Percentiles rank a stretch among this genome's conserved stretches.
Conservation (phyloP, 1,140 invertebrate genomes). For the Drosophila eugracilis region DNA sequence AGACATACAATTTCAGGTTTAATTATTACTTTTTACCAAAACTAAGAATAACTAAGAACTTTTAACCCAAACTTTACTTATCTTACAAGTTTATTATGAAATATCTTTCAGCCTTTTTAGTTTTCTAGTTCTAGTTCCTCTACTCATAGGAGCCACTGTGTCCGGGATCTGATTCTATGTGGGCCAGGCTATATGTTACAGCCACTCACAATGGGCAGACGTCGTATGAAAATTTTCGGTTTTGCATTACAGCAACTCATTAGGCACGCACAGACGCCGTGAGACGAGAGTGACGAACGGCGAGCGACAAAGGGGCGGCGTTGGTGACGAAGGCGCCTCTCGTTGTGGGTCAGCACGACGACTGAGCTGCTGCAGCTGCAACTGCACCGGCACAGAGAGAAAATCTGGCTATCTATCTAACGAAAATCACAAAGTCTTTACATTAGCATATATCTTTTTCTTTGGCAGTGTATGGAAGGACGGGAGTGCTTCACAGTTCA, state of each 20-base stretch:
- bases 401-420: background rate
- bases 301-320: slow-evolving; percentile 13
- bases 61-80: no score
- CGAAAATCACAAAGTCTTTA: no score
- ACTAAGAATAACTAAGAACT: no score
- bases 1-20: no score
- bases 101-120: background rate
- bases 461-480: slow-evolving; percentile 4
- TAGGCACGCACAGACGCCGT: slow-evolving; percentile 77
- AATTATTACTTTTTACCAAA: no score
- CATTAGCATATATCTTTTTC: no score
- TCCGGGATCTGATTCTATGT: slow-evolving; percentile 31
- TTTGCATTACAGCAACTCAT: slow-evolving; percentile 80
- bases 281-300: slow-evolving; percentile 9
- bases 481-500: slow-evolving; percentile 51
- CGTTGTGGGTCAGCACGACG: slow-evolving; percentile 69
- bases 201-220: slow-evolving; percentile 60
- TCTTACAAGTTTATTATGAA: no score
- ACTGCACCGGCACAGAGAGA: slow-evolving; percentile 1
- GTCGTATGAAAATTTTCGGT: slow-evolving; percentile 54
- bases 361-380: slow-evolving; percentile 6
- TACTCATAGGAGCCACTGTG: slow-evolving; percentile 2
- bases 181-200: slow-evolving; percentile 65
- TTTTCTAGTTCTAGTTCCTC: background rate
- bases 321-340: slow-evolving; percentile 42